Percentiles rank a stretch among this genome's conserved stretches.
Conservation (phyloP, 2,888 invertebrate genomes). For the Antitype chi region DNA sequence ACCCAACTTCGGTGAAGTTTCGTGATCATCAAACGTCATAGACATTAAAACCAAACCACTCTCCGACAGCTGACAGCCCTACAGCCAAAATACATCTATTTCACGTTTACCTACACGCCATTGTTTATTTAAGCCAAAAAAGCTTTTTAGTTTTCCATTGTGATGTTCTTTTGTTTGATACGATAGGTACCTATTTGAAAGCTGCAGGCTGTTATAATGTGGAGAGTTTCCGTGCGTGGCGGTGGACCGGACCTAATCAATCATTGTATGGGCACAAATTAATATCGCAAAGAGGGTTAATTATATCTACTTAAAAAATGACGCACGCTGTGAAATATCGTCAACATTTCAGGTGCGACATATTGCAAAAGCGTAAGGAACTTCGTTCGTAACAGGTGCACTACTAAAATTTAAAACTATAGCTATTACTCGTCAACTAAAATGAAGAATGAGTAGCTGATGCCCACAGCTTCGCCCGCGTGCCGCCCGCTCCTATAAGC, state of each 20-base stretch:
- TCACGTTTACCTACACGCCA: conserved; percentile 84
- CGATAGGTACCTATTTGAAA: conserved; percentile 77
- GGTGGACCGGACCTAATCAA: conserved; percentile 42
- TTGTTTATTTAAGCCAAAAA: conserved; percentile 87
- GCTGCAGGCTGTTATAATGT: conserved; percentile 72
- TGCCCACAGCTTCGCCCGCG: too few relatives aligned
- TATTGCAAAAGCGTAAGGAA: neutral
- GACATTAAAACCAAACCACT: neutral
- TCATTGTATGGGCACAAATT: conserved; percentile 9
- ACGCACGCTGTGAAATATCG: neutral
- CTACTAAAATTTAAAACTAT: neutral
- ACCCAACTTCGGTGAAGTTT: too few relatives aligned
- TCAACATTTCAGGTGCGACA: neutral
- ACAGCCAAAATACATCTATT: conserved; percentile 83
- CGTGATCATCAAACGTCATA: neutral
- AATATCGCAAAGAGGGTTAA: neutral
- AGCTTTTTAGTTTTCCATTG: conserved; percentile 86
- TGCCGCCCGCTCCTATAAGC: too few relatives aligned
- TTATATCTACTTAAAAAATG: neutral
- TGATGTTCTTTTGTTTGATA: conserved; percentile 86
- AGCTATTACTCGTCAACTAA: neutral
- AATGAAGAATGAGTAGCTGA: neutral
- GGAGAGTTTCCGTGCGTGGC: conserved; percentile 64
- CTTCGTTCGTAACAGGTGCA: neutral
- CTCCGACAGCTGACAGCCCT: conserved; percentile 71